These are phyloP conservation scores for Eupithecia inturbata DNA, from an alignment of 2,888 invertebrate species.

Conservation along the genomic window DNA sequence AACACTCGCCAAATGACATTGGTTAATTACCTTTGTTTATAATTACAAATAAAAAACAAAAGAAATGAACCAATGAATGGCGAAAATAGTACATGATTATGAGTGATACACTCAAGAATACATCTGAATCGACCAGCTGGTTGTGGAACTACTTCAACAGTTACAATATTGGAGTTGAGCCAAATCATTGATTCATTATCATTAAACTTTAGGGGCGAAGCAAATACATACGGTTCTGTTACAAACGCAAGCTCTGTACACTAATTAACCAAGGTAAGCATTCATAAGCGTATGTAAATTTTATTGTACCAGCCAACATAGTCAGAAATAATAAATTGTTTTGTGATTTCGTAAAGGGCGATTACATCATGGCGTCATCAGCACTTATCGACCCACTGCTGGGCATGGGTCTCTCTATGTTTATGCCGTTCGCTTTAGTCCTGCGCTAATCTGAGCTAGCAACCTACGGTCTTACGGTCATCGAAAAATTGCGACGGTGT, in stretches of 20 bases:
- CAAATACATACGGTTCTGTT: conserved; percentile 64
- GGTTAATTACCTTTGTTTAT: too few relatives aligned
- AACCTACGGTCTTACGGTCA: neutral
- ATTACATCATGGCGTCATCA: neutral
- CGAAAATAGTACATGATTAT: too few relatives aligned
- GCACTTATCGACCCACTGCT: neutral
- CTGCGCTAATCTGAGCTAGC: too few relatives aligned
- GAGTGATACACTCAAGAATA: neutral
- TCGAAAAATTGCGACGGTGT: too few relatives aligned
- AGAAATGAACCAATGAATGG: too few relatives aligned
- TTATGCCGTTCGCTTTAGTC: neutral
- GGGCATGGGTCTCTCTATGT: neutral
- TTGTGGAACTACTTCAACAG: neutral
- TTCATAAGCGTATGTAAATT: conserved; percentile 55
- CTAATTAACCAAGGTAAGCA: conserved; percentile 76
- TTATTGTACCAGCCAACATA: conserved; percentile 48
- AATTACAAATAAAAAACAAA: too few relatives aligned
- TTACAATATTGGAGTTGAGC: conserved; percentile 59
- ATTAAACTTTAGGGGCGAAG: conserved; percentile 73
- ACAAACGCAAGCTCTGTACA: conserved; percentile 59
- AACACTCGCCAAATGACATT: too few relatives aligned
- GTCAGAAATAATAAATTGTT: conserved; percentile 42
- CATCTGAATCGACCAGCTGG: too few relatives aligned
- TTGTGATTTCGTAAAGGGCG: conserved; percentile 37
- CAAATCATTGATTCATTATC: conserved; percentile 78